phyloP scores from a whole-genome alignment of 2,888 invertebrate genomes.

The Oligia fasciuncula region DNA sequence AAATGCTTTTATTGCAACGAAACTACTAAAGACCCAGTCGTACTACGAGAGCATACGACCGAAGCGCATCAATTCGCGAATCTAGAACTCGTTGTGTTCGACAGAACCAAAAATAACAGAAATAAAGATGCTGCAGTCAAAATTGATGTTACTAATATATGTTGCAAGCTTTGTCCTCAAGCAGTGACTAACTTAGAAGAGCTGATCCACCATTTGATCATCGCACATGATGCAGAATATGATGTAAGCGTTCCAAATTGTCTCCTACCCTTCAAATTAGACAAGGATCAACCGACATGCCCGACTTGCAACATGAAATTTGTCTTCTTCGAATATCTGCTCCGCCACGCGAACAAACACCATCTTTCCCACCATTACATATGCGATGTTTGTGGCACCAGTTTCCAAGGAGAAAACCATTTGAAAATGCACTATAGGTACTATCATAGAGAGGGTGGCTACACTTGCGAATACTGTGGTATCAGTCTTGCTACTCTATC shows the following conservation, averaged over 20 bases:
- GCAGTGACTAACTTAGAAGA: conserved; percentile 79
- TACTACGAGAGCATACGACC: conserved; percentile 79
- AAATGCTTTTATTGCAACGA: conserved; percentile 85
- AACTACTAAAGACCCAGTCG: conserved; percentile 80
- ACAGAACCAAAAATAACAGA: conserved; percentile 84
- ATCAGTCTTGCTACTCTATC: conserved; percentile 85
- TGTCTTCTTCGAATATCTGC: conserved; percentile 84
- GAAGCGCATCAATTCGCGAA: conserved; percentile 80
- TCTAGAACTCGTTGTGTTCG: conserved; percentile 81
- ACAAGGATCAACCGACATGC: conserved; percentile 83
- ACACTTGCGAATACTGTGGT: conserved; percentile 86
- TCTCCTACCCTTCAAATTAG: conserved; percentile 83
- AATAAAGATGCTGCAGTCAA: conserved; percentile 87
- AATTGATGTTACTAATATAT: conserved; percentile 83
- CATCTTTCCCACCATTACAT: conserved; percentile 86
- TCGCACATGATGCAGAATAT: conserved; percentile 86
- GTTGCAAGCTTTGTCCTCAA: conserved; percentile 82
- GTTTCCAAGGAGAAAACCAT: conserved; percentile 87
- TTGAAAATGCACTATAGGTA: conserved; percentile 87
- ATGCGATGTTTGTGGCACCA: conserved; percentile 86
- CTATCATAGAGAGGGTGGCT: conserved; percentile 85
- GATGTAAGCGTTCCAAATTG: conserved; percentile 85
- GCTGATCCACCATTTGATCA: conserved; percentile 84
- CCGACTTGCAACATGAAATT: conserved; percentile 85
- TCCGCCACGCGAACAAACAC: conserved; percentile 85